Base-by-base conservation (phyloP, 2,797 vertebrate species). In the Rhyacichthys aspro region DNA sequence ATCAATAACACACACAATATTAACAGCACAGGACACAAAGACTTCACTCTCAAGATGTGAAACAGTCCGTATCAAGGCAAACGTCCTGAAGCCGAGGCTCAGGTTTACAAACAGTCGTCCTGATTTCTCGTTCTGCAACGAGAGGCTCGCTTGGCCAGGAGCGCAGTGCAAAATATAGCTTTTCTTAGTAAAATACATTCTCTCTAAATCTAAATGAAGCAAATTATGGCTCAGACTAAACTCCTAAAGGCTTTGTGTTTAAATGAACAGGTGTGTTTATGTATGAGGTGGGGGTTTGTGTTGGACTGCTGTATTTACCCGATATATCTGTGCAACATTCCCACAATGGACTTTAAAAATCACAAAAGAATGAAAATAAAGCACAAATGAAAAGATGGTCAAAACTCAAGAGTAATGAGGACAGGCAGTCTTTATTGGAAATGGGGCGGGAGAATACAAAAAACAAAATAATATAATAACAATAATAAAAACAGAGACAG, bases 371-470 rank as follows among this genome's bases (percentile, higher is more conserved):
- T 64, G 47, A 65, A 70, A 47, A 7, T 72, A 81, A 83, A 63
- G 56, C 57, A 82, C 68, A 59, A 86, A 84, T 87, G 77, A 92
- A 93, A 92, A 89, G 88, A 93, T 93, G 90, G 92, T 91, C 87
- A 87, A 81, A 92, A 93, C 92, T 78, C 90, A 90, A 28, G 71
- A 91, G 79, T 90, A 80, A 93, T 94, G 94, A 92, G 94, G 94
- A 95, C 94, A 97, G 94, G 94, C 95, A 96, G 93, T 93, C 94
- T 98, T 98, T 98, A 98, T 98, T 98, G 95, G 94, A 96, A 95
- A 96, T 83, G 70, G 82, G 88, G 87, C 79, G 78, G 71, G 86
- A 81, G 84, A 88, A 84, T 91, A 92, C 95, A 94, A 93, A 96
- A 96, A 95, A 88, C 87, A 82, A 67, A 79, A 74, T 87, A 88